These are phyloP conservation scores for Dendrolimus pini DNA, from an alignment of 2,888 invertebrate species.

Conservation along the genomic window DNA sequence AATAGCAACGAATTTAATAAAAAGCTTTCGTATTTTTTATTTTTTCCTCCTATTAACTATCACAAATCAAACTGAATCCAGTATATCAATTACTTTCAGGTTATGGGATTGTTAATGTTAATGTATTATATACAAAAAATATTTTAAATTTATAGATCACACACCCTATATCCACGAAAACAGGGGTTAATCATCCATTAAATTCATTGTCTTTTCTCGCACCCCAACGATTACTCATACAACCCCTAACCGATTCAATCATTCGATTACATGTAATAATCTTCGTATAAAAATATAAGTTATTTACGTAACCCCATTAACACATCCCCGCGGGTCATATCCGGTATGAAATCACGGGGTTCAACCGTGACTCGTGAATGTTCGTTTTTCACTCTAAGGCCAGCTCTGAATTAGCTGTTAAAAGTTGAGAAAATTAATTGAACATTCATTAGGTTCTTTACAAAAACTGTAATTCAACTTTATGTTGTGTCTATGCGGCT, in stretches of 20 bases:
- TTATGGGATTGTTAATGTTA: background rate
- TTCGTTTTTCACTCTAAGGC: background rate
- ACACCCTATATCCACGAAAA: background rate
- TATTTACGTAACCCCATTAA: conserved; percentile 56
- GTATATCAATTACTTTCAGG: too few species aligned
- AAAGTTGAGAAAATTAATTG: too few species aligned
- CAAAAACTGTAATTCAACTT: too few species aligned
- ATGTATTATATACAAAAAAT: background rate
- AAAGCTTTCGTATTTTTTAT: too few species aligned
- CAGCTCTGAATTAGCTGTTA: too few species aligned
- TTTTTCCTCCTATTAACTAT: too few species aligned
- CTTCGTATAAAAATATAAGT: conserved; percentile 25
- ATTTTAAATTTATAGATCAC: background rate
- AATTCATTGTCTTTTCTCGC: conserved; percentile 16
- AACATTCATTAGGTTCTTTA: too few species aligned
- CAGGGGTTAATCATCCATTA: background rate
- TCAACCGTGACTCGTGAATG: conserved; percentile 41
- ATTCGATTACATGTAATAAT: conserved; percentile 35
- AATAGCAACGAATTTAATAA: too few species aligned
- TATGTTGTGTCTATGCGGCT: too few species aligned
- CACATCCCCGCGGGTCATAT: conserved; percentile 56
- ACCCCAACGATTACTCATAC: conserved; percentile 16
- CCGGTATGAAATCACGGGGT: conserved; percentile 59
- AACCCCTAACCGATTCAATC: conserved; percentile 32
- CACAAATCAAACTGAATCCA: too few species aligned